A percentile compares a stretch with the other conserved stretches of the same genome.
phyloP scores from a whole-genome alignment of 2,888 invertebrate genomes.

The Parnassius orleans region DNA sequence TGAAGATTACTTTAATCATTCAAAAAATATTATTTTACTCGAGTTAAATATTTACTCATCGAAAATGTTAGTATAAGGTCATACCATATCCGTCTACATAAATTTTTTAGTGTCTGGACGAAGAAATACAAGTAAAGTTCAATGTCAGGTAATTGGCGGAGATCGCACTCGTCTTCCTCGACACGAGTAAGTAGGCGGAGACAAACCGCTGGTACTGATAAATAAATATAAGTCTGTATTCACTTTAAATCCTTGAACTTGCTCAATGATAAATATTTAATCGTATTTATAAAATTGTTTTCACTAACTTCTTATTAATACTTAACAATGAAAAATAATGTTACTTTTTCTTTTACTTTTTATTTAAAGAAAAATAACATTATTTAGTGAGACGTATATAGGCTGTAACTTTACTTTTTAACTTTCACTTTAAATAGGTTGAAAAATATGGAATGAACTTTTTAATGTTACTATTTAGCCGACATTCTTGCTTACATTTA shows the following conservation, averaged over 20 bases:
- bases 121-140: slow-evolving; percentile 22
- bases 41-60: background rate
- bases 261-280: slow-evolving; percentile 1
- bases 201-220: background rate
- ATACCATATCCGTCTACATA: background rate
- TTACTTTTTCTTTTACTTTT: too few species aligned
- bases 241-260: slow-evolving; percentile 1
- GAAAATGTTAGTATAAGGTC: slow-evolving; percentile 16
- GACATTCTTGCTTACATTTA: too few species aligned
- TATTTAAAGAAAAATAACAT: too few species aligned
- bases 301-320: background rate
- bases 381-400: too few species aligned
- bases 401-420: too few species aligned
- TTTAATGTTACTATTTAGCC: too few species aligned
- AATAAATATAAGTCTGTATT: background rate
- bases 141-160: slow-evolving; percentile 16
- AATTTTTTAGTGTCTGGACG: slow-evolving; percentile 10
- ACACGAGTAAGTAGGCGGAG: slow-evolving; percentile 6
- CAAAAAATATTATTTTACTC: too few species aligned
- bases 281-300: slow-evolving; percentile 11
- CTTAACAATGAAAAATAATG: too few species aligned
- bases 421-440: too few species aligned
- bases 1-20: too few species aligned
- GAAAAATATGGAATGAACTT: too few species aligned
- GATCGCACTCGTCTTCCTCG: slow-evolving; percentile 6